Conservation (phyloP, 2,888 invertebrate genomes). For the Metalampra italica region DNA sequence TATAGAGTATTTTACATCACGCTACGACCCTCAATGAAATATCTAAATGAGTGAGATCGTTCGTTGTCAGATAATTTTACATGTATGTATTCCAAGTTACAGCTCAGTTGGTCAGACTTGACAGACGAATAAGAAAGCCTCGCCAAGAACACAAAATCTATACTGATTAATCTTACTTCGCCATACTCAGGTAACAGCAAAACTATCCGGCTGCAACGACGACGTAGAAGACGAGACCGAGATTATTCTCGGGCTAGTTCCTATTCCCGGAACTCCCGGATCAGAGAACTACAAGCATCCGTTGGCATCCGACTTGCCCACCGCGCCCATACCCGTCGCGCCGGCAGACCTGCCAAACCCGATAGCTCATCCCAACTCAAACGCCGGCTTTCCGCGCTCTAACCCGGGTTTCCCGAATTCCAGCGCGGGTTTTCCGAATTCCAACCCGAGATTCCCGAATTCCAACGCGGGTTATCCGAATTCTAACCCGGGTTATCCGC, state of each 20-base stretch:
- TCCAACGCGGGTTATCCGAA: not conserved
- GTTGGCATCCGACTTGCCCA: constrained; percentile 37
- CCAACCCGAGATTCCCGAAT: not conserved
- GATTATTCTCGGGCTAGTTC: constrained; percentile 49
- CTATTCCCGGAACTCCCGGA: constrained; percentile 24
- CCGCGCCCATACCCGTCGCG: constrained; percentile 32
- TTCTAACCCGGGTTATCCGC: not conserved
- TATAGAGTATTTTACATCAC: too few relatives aligned
- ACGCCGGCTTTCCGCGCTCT: not conserved
- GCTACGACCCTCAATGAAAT: too few relatives aligned
- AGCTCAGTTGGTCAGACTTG: too few relatives aligned
- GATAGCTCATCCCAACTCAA: not conserved
- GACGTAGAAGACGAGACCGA: constrained; percentile 45
- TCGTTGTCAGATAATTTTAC: too few relatives aligned
- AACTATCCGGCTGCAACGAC: constrained; percentile 52
- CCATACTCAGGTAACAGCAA: constrained; percentile 36
- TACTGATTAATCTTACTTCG: too few relatives aligned
- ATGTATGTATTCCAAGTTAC: too few relatives aligned
- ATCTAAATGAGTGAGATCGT: too few relatives aligned
- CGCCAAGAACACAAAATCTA: too few relatives aligned
- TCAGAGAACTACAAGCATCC: constrained; percentile 37
- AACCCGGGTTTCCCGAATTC: not conserved
- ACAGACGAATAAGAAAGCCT: too few relatives aligned
- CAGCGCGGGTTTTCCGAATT: not conserved
- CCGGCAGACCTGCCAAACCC: not conserved